Evolutionary conservation across 2,888 invertebrate genomes (phyloP).

Genomic region (Polymixis lichenea): DNA sequence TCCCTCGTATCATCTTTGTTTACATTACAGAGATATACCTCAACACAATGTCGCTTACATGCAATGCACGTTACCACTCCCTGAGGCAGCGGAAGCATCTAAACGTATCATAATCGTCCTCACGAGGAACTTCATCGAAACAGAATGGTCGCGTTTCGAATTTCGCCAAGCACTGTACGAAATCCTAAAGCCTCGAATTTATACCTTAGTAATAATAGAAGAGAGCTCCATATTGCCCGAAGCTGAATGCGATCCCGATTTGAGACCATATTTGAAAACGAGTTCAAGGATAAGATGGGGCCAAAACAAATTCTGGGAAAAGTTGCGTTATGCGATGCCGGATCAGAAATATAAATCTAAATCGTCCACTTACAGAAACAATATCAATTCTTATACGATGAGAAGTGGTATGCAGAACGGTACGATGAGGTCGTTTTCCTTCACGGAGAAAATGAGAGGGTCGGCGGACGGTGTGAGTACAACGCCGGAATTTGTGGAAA

Average conservation of each 20-base stretch:
- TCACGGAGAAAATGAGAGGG: conserved; percentile 88
- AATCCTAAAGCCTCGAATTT: conserved; percentile 95
- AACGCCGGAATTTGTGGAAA: conserved; percentile 91
- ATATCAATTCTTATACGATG: conserved; percentile 96
- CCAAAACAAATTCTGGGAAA: conserved; percentile 98
- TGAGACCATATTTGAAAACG: conserved; percentile 96
- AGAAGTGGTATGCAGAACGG: conserved; percentile 91
- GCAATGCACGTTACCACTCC: conserved; percentile 93
- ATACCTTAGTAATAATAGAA: conserved; percentile 96
- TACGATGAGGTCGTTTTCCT: conserved; percentile 91
- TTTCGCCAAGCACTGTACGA: conserved; percentile 97
- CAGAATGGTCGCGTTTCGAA: conserved; percentile 98
- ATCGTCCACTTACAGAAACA: conserved; percentile 93
- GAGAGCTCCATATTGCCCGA: conserved; percentile 95
- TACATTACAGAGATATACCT: conserved; percentile 96
- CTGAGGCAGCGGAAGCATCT: conserved; percentile 97
- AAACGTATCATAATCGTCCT: conserved; percentile 96
- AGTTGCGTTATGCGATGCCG: conserved; percentile 96
- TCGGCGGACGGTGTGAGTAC: conserved; percentile 89
- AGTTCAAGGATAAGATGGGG: conserved; percentile 96
- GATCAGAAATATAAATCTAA: conserved; percentile 90
- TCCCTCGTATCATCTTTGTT: conserved; percentile 95
- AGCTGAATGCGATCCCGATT: conserved; percentile 96
- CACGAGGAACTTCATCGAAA: conserved; percentile 96
- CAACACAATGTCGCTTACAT: conserved; percentile 92